phyloP scores from a whole-genome alignment of 2,797 vertebrate species.

The Benthosema pterotum region DNA sequence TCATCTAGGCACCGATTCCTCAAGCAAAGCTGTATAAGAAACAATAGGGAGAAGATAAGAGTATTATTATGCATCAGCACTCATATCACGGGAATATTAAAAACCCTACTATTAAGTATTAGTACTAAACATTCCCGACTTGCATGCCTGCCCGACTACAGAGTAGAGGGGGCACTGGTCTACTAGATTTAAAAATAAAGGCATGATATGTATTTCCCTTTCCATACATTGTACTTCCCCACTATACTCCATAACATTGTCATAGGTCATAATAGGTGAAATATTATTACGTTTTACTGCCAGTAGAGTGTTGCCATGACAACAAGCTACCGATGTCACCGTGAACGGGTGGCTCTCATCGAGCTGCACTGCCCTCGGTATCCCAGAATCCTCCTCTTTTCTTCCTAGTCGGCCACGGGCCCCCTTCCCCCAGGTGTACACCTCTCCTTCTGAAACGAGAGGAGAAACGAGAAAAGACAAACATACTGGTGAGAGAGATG shows the following conservation, averaged over 20 bases:
- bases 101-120: too few species aligned
- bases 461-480: too few species aligned
- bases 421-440: conserved; percentile 97
- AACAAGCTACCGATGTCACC: conserved; percentile 95
- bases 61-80: neutral
- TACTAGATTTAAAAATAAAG: too few species aligned
- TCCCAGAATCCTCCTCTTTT: conserved; percentile 90
- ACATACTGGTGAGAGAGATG: too few species aligned
- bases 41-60: conserved; percentile 14
- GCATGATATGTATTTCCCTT: too few species aligned
- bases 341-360: conserved; percentile 89
- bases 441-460: conserved; percentile 86
- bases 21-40: conserved; percentile 76
- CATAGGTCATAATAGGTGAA: conserved; percentile 62
- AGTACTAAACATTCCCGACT: too few species aligned
- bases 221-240: too few species aligned
- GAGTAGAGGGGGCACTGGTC: too few species aligned
- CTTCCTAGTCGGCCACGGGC: conserved; percentile 95
- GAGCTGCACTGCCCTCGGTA: conserved; percentile 88
- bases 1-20: conserved; percentile 78
- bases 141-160: too few species aligned
- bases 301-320: conserved; percentile 97
- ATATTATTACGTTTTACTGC: conserved; percentile 95
- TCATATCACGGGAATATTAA: neutral
- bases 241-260: too few species aligned